Percentiles rank a stretch among this genome's conserved stretches.
Conservation (phyloP, 2,888 invertebrate genomes). For the Tyria jacobaeae region DNA sequence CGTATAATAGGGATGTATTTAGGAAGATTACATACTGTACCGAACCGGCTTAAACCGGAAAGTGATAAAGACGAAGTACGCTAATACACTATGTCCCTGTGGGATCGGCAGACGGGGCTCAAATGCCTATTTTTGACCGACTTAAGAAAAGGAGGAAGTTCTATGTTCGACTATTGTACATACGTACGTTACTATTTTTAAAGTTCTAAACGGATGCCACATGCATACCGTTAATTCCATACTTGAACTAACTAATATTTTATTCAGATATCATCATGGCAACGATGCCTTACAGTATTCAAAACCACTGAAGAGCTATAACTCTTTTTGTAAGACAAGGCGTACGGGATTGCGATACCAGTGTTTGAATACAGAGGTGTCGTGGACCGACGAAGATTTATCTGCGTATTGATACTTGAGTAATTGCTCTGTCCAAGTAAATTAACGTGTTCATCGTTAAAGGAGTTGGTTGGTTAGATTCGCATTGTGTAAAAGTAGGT, state of each 20-base stretch:
- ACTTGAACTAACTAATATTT: conserved; percentile 1
- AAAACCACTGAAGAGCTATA: conserved; percentile 43
- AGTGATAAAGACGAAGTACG: too few species aligned
- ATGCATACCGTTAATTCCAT: background rate
- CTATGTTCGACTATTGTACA: too few species aligned
- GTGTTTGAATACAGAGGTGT: conserved; percentile 50
- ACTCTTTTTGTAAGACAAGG: conserved; percentile 46
- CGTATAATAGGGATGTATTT: too few species aligned
- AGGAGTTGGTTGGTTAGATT: conserved; percentile 32
- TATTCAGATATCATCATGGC: conserved; percentile 27
- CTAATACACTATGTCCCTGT: too few species aligned
- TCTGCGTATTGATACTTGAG: conserved; percentile 48
- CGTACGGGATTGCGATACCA: conserved; percentile 54
- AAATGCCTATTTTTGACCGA: too few species aligned
- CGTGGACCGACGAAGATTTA: conserved; percentile 52
- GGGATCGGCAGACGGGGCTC: too few species aligned
- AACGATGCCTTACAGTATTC: conserved; percentile 33
- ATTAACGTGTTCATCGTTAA: conserved; percentile 47
- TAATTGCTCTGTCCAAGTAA: conserved; percentile 41
- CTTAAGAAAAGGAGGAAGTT: too few species aligned
- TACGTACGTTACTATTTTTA: too few species aligned
- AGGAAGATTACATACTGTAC: too few species aligned
- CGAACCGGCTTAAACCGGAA: too few species aligned
- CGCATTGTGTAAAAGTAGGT: conserved; percentile 38
- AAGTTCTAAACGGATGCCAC: too few species aligned